Evolutionary conservation across 2,113 vertebrate species (phyloP).

Genomic region (Clupea harengus): DNA sequence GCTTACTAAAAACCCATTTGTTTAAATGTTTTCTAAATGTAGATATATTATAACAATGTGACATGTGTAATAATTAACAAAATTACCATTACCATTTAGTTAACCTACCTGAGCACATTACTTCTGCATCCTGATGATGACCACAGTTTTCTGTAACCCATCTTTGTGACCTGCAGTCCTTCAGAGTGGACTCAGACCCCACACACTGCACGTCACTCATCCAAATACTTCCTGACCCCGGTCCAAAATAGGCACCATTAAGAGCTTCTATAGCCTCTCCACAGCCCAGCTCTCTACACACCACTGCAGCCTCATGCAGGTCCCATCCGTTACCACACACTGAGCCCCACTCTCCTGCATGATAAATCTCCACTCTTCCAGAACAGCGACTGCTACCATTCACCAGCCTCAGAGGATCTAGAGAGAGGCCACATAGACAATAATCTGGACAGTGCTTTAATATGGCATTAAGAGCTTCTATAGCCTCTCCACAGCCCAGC

Average conservation of each 20-base stretch:
- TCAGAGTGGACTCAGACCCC: not conserved
- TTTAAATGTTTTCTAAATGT: not conserved
- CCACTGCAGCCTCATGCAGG: not conserved
- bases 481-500: not conserved
- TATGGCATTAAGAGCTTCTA: not conserved
- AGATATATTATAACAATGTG: not conserved
- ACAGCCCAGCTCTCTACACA: slow-evolving; percentile 5
- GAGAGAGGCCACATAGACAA: not conserved
- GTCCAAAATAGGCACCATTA: not conserved
- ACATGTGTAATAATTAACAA: not conserved
- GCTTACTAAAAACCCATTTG: no score
- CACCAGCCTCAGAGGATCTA: not conserved
- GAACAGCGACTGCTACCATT: not conserved
- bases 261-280: not conserved
- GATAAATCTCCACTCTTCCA: not conserved
- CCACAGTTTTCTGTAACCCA: slow-evolving; percentile 34
- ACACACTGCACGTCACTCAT: not conserved
- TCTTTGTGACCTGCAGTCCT: not conserved
- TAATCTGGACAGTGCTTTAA: no score
- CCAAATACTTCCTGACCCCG: not conserved
- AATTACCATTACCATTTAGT: not conserved
- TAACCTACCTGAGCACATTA: slow-evolving; percentile 38
- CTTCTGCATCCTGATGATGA: slow-evolving; percentile 50
- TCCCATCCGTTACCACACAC: not conserved
- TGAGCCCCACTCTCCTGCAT: not conserved